Base-by-base conservation (phyloP, 2,113 vertebrate species). In the Rhodinocichla rosea region DNA sequence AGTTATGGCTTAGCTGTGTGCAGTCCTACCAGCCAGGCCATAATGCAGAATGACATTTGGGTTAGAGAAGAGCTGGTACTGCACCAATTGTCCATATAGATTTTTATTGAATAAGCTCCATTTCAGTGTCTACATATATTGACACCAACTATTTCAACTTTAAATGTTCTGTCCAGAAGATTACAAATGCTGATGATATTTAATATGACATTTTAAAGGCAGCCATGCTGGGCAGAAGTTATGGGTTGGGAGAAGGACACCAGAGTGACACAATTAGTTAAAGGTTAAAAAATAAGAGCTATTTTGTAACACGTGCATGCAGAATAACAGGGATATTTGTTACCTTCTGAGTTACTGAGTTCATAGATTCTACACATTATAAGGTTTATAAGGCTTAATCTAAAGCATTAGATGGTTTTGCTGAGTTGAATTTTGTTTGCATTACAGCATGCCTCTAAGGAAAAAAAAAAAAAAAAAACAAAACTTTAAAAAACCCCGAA, bases 1-100 rank as follows among this genome's bases (percentile, higher is more conserved):
- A 68, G 27, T 68, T 63, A 78, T 91, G 69, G 35, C n/a, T 95
- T 83, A 70, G 39, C 52, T 69, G 62, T 33, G 30, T 71, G 56
- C 59, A 76, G n/a, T 87, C 37, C 28, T 26, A 55, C 30, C 89
- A 92, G 57, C 69, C 67, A 60, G 74, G 13, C 69, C 50, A 33
- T 93, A 94, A 95, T 35, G 15, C n/a, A 94, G 82, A 95, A 67
- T 60, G 89, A 86, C 69, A 84, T 52, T 33, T 50, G 56, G 53
- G 42, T 78, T 94, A 97, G 50, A 62, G 49, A 69, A 97, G 35
- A 89, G 91, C 86, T 91, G 78, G 40, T 52, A 26, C 78, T 94
- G 49, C 77, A 81, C 55, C 42, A 94, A 88, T 79, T 88, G 91
- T 50, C 83, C 62, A 78, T 73, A 94, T 60, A 67, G 77, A 89